Base-by-base conservation (phyloP, 2,888 invertebrate genomes). In the Caenorhabditis plicata region DNA sequence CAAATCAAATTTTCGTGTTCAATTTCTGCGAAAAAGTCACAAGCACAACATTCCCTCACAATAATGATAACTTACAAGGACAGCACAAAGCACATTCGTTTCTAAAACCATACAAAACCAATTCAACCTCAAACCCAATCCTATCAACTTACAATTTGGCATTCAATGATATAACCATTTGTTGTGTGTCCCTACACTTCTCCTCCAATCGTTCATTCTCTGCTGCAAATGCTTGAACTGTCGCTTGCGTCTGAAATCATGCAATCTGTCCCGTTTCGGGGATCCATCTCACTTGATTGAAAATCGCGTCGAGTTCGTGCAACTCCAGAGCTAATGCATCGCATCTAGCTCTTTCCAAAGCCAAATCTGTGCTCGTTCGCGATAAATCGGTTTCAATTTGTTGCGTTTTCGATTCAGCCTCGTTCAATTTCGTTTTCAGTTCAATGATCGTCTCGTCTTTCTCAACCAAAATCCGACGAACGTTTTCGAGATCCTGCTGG, bases 31-130 rank as follows among this genome's bases (percentile, higher is more conserved):
- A 35, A 13, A 19, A n/a, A n/a, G n/a, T n/a, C n/a, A n/a, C n/a
- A n/a, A n/a, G n/a, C n/a, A n/a, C n/a, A n/a, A n/a, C n/a, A n/a
- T n/a, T n/a, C n/a, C n/a, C n/a, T n/a, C n/a, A n/a, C n/a, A n/a
- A n/a, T n/a, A n/a, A n/a, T n/a, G n/a, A n/a, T n/a, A 50, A 60
- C 60, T 60, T 31, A 60, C 58, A 52, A 23, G 60, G 54, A 49
- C 50, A 48, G 49, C 60, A 60, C 36, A 60, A 46, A 42, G 53
- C 51, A 33, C 60, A 60, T 23, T 60, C 54, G 47, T 60, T 41
- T 47, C 60, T 60, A 54, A 53, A 60, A n/a, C n/a, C 26, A 4
- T 40, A 15, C 27, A 38, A 27, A 41, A 48, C 15, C 3, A 4
- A 32, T 13, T n/a, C 15, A 42, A 1, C 11, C 27, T 15, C 17